A percentile compares a stretch with the other conserved stretches of the same genome.
Conservation (phyloP, 2,797 vertebrate species). For the Argyrosomus regius region DNA sequence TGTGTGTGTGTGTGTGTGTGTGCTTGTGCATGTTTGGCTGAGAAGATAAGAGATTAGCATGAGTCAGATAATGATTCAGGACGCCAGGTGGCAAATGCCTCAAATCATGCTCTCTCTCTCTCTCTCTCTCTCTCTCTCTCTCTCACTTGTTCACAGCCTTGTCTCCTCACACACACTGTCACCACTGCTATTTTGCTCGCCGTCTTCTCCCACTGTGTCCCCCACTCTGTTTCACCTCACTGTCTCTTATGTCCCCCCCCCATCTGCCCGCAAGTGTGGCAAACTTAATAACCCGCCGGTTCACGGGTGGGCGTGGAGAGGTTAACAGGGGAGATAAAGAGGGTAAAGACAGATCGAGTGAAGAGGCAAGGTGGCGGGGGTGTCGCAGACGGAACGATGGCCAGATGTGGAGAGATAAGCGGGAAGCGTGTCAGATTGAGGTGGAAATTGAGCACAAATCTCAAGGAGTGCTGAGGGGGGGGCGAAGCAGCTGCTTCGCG, state of each 20-base stretch:
- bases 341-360: constrained; percentile 71
- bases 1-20: constrained; percentile 15
- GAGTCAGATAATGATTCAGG: constrained; percentile 86
- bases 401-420: constrained; percentile 75
- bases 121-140: constrained; percentile 8
- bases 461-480: constrained; percentile 64
- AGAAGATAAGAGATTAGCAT: constrained; percentile 83
- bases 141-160: constrained; percentile 42
- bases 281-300: constrained; percentile 73
- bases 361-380: constrained; percentile 51
- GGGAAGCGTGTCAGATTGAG: constrained; percentile 67
- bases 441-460: constrained; percentile 71
- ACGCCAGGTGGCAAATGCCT: constrained; percentile 83
- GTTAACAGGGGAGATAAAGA: constrained; percentile 76
- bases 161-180: constrained; percentile 37
- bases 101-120: constrained; percentile 68
- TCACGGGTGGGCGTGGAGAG: constrained; percentile 68
- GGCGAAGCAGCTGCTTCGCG: constrained; percentile 24
- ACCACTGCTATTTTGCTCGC: constrained; percentile 52
- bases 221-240: constrained; percentile 34
- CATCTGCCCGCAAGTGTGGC: constrained; percentile 57
- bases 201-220: constrained; percentile 31
- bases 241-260: constrained; percentile 24
- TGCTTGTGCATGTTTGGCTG: constrained; percentile 47
- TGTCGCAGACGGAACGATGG: constrained; percentile 49